Base-by-base conservation (phyloP, 2,113 vertebrate species). In the Chitala chitala region DNA sequence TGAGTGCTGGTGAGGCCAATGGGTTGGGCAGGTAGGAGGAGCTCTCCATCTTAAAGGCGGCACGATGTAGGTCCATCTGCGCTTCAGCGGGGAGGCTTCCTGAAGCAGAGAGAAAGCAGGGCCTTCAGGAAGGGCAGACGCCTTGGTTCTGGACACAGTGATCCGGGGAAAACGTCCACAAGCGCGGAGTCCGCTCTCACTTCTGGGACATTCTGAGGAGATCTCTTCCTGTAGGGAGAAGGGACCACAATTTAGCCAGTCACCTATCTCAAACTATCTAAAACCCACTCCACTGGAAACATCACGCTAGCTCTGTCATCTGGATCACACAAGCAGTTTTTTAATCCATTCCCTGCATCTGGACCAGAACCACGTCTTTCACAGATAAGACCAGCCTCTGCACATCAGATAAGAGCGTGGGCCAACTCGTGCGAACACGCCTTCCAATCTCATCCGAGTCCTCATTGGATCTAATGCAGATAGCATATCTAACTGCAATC, bases 41-140 rank as follows among this genome's bases (percentile, higher is more conserved):
- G 89, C 94, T 99, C 93, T 99, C 97, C 97, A 99, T 99, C 90
- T 98, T 98, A 93, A 99, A 99, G 73, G 97, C 95, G 82, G 96
- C 96, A 89, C 96, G 92, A 91, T 98, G 97, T 89, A 99, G 95
- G 92, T 99, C 97, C 97, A 99, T 99, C 58, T 77, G 90, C 87
- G 85, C 86, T 85, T 76, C n/a, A n/a, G 87, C 86, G 8, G 70
- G 86, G 56, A 7, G 71, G 40, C 46, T 69, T 76, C 75, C 63
- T 82, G 75, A 58, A 74, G 10, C 1, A 33, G 74, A 63, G 69
- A 70, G 87, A 87, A 44, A n/a, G 65, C 4, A 4, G 26, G 50
- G 69, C 63, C 56, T 69, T 78, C 74, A 9, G 5, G 22, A 75
- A 71, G 75, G 80, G 51, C 0, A 44, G 24, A 33, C 38, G 70